Base-by-base conservation (phyloP, 1,140 invertebrate species). In the Trachelipus rathkii region DNA sequence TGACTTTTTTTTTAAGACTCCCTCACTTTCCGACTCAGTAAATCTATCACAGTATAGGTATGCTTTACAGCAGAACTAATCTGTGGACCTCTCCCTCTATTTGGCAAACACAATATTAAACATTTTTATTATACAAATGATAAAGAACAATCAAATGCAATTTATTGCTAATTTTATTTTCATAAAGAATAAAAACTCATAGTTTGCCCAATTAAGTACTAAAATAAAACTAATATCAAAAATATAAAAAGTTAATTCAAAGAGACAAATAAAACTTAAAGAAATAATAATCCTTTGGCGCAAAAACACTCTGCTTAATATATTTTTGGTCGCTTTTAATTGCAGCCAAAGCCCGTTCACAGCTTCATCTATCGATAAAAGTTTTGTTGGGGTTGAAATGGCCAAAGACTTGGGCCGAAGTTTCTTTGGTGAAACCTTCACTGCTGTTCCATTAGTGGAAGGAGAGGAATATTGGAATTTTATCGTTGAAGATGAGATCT, bases 1-100 rank as follows among this genome's bases (percentile, higher is more conserved):
- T 0, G 91, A 92, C 13, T 92, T 88, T 84, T 93, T 93, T 9
- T 72, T 91, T 87, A 0, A 83, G 84, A 84, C 82, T 86, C 78
- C 86, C 85, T 79, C 83, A n/a, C 84, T 83, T 84, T 82, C 81
- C 85, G 83, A 82, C 87, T 87, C 7, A 95, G 95, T 44, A 96
- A 86, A 77, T 96, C 94, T 76, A 98, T 90, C 7, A 98, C 91
- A 4, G 95, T 98, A 84, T 98, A n/a, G 95, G 85, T 97, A 98
- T 82, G 92, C 53, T 91, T 88, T 0, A n/a, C n/a, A 95, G 94
- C 15, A 97, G 87, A n/a, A 83, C 91, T 95, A 45, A n/a, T n/a
- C n/a, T 92, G 90, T 0, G 94, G 94, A 7, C 95, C 95, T 0
- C 93, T n/a, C n/a, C 95, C 4, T 92, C 84, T 85, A 74, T 44